Conservation (phyloP, 2,113 vertebrate genomes). For the Podarcis raffonei region DNA sequence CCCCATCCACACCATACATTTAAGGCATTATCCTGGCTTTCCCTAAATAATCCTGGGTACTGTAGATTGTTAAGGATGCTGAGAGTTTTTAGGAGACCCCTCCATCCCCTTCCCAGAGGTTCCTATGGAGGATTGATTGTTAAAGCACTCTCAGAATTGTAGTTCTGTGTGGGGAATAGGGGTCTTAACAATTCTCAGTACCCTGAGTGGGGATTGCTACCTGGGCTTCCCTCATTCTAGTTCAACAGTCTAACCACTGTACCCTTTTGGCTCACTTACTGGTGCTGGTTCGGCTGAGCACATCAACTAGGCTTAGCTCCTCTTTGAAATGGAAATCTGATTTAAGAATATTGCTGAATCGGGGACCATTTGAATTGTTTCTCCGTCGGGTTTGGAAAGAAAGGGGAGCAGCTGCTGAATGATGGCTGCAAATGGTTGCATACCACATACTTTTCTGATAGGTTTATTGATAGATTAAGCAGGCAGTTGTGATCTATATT, state of each 20-base stretch:
- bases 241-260: background rate
- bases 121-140: too few relatives aligned
- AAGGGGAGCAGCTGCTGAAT: constrained; percentile 60
- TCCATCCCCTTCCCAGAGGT: too few relatives aligned
- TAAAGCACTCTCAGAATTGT: too few relatives aligned
- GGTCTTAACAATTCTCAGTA: too few relatives aligned
- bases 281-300: background rate
- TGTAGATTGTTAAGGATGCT: background rate
- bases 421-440: constrained; percentile 63
- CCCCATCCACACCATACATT: background rate
- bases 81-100: background rate
- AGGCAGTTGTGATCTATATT: constrained; percentile 71
- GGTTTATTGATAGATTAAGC: constrained; percentile 71
- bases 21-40: too few relatives aligned
- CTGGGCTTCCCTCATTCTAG: too few relatives aligned
- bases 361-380: constrained; percentile 40
- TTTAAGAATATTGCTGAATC: background rate
- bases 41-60: too few relatives aligned
- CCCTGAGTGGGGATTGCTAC: too few relatives aligned
- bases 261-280: background rate
- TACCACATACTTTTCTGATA: constrained; percentile 65
- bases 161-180: background rate
- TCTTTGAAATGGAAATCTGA: background rate
- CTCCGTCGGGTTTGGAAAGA: constrained; percentile 53
- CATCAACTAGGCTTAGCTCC: background rate